Percentiles rank a stretch among this genome's conserved stretches.
phyloP scores from a whole-genome alignment of 2,113 vertebrate genomes.

The Ceratotherium simum region DNA sequence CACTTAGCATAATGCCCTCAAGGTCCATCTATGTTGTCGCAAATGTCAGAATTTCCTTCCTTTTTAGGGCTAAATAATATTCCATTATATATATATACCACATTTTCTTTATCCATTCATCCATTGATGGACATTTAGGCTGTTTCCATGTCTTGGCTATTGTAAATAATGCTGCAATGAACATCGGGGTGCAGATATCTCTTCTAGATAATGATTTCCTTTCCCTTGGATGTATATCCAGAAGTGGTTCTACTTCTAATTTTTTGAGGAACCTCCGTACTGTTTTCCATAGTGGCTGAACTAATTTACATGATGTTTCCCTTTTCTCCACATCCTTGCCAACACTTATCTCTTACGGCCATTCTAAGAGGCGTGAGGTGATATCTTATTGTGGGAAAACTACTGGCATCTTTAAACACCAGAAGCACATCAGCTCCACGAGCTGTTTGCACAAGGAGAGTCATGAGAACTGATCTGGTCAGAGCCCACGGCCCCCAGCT shows the following conservation, averaged over 20 bases:
- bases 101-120: not conserved
- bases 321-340: not conserved
- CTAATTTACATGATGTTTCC: not conserved
- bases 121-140: not conserved
- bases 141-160: not conserved
- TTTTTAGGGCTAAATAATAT: not conserved
- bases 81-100: too few relatives aligned
- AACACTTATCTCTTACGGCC: not conserved
- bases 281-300: not conserved
- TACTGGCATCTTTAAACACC: not conserved
- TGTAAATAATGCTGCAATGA: not conserved
- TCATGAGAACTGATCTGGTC: not conserved
- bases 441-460: not conserved
- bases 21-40: not conserved
- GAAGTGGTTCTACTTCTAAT: too few relatives aligned
- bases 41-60: not conserved
- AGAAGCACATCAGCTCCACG: not conserved
- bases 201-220: not conserved
- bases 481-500: not conserved
- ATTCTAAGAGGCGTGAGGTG: not conserved
- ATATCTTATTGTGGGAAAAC: not conserved
- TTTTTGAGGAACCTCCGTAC: not conserved
- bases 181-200: not conserved
- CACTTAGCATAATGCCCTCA: not conserved
- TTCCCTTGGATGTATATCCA: not conserved